Conservation (phyloP, 1,140 invertebrate genomes). For the Subanguina moxae region DNA sequence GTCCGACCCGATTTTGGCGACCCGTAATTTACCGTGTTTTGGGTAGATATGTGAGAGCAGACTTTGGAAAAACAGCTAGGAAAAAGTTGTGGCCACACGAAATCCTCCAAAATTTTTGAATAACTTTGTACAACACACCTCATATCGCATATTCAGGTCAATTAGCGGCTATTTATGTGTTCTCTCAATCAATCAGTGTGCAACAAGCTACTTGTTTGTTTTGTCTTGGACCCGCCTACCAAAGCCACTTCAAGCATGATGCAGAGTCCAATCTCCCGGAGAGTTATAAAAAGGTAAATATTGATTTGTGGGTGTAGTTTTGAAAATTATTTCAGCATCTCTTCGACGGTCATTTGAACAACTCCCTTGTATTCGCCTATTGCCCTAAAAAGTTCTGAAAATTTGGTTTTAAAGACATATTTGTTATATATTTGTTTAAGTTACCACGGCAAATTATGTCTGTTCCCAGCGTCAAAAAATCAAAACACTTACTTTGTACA, state of each 20-base stretch:
- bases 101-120: too few relatives aligned
- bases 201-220: conserved; percentile 64
- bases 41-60: too few relatives aligned
- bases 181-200: conserved; percentile 92
- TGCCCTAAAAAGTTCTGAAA: conserved; percentile 95
- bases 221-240: conserved; percentile 57
- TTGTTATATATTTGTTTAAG: background rate
- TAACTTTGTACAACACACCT: too few relatives aligned
- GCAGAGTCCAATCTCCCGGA: conserved; percentile 57
- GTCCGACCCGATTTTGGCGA: too few relatives aligned
- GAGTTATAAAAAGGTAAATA: conserved; percentile 51
- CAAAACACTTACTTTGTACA: conserved; percentile 84
- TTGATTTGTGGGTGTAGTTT: conserved; percentile 38
- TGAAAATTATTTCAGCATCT: conserved; percentile 73
- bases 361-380: conserved; percentile 96
- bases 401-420: conserved; percentile 57
- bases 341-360: conserved; percentile 94
- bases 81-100: too few relatives aligned
- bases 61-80: too few relatives aligned
- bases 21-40: too few relatives aligned
- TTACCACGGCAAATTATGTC: background rate
- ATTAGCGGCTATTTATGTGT: conserved; percentile 97
- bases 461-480: conserved; percentile 63
- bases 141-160: conserved; percentile 69
- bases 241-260: conserved; percentile 58